Evolutionary conservation across 2,113 vertebrate genomes (phyloP), one percentile per base, ranked within the genome.

Genomic region (Hippocampus barbouri): DNA sequence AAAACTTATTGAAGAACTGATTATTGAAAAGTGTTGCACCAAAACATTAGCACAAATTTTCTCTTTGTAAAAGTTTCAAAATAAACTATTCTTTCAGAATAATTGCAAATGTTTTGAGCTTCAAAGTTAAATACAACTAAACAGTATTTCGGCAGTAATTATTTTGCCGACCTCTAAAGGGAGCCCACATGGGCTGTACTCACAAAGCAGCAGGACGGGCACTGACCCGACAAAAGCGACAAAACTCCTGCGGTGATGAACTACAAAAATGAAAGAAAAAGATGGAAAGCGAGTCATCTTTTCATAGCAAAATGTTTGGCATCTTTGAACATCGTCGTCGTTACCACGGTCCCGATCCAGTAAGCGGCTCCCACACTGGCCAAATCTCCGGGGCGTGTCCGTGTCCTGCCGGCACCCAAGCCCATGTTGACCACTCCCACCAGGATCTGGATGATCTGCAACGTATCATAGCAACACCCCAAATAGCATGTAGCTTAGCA

Each of bases 401-500:
- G 23, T 1, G 63, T 66, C n/a, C 63, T 66, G 40, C 63, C 63
- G n/a, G n/a, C 40, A n/a, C 63, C 63, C 12, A 66, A 18, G 21
- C 41, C 63, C 21, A 47, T 14, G 41, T 66, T 66, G 41, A 23
- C 12, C 63, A 45, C 63, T 5, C 63, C 63, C 41, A 66, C 63
- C 63, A 66, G 40, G n/a, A 66, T 45, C 63, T 66, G 63, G 14
- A 66, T 23, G 21, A 41, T 66, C 63, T 66, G 40, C 60, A 63
- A 63, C 53, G 9, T 23, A 23, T 23, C 2, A 9, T 54, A 54
- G 53, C 21, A 54, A 54, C 53, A 54, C 8, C 8, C 21, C 53
- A 54, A 54, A n/a, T 23, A 54, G 53, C 53, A 54, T 11, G 9
- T 54, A 54, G 53, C 53, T 8, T 23, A 54, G 53, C 21, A 8